Evolutionary conservation across 1,140 invertebrate genomes (phyloP), one percentile per base, ranked within the genome.

Genomic region (Drosophila arawakana): DNA sequence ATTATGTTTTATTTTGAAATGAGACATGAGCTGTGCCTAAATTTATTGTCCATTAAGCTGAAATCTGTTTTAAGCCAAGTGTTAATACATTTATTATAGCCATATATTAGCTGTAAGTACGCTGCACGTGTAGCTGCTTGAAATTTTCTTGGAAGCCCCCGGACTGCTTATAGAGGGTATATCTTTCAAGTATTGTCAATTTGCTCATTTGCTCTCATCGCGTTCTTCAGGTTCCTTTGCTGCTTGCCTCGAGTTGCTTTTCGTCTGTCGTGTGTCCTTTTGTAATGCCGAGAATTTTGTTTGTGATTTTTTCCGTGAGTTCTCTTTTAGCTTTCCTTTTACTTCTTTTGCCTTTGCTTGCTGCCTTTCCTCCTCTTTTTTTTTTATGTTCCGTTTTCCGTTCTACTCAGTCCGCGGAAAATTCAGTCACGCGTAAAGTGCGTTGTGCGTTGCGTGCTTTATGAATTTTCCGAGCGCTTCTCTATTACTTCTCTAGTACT

Each of bases 341-440:
- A 25, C 49, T 61, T 60, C 46, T 37, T 34, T 50, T 41, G 18
- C 52, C 35, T 63, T 9, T 15, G n/a, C 13, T 7, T 18, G 30
- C 35, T 30, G 11, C 25, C 25, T 30, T 30, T 30, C 25, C 4
- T 35, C 9, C 39, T 13, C 25, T 30, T 4, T 39, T 21, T 39
- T n/a, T 46, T 46, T 8, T 47, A 5, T 21, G 2, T 2, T 25
- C 25, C 4, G 2, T 30, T 30, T 30, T 0, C 6, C 25, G 25
- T 30, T 30, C 25, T 5, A 30, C 25, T 30, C 30, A 25, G 7
- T 41, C 47, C 60, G 43, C 65, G 50, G 61, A 69, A 67, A 70
- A 89, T 63, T 77, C 80, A 80, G 73, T 82, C 84, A 88, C 73
- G 83, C 83, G 84, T 80, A 66, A 83, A 74, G 73, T 72, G 65